Conservation (phyloP, 2,113 vertebrate genomes). For the Rostratula benghalensis region DNA sequence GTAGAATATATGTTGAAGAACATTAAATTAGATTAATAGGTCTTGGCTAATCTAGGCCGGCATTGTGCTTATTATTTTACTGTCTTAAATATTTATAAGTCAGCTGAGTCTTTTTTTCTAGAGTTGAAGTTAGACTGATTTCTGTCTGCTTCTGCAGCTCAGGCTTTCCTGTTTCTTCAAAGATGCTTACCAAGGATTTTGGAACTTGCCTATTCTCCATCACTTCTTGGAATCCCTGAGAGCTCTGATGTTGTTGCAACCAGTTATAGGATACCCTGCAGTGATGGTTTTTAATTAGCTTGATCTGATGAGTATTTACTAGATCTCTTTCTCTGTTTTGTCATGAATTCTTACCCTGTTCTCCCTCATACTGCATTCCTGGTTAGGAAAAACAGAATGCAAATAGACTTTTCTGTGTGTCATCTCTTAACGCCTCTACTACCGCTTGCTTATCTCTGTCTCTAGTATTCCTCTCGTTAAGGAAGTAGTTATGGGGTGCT, state of each 20-base stretch:
- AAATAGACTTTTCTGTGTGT: background rate
- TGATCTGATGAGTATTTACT: background rate
- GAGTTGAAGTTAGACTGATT: background rate
- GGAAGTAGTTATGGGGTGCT: background rate
- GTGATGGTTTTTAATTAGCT: background rate
- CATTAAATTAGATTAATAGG: background rate
- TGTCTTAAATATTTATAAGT: background rate
- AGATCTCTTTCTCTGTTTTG: background rate
- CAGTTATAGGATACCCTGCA: background rate
- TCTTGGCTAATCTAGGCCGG: background rate
- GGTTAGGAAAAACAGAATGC: background rate
- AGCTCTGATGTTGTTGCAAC: background rate
- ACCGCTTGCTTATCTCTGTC: background rate
- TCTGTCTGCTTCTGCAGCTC: background rate
- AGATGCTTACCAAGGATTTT: background rate
- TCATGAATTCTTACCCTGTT: background rate
- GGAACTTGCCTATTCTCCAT: background rate
- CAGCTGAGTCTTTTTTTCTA: background rate
- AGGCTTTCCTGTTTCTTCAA: background rate
- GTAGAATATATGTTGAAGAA: background rate
- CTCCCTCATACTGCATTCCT: background rate
- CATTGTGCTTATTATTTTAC: background rate
- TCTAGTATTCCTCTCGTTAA: background rate
- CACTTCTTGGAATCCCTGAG: background rate
- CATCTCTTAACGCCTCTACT: background rate